A percentile compares a stretch with the other conserved stretches of the same genome.
Evolutionary conservation across 2,888 invertebrate genomes (phyloP).

Genomic region (Brachylomia viminalis): DNA sequence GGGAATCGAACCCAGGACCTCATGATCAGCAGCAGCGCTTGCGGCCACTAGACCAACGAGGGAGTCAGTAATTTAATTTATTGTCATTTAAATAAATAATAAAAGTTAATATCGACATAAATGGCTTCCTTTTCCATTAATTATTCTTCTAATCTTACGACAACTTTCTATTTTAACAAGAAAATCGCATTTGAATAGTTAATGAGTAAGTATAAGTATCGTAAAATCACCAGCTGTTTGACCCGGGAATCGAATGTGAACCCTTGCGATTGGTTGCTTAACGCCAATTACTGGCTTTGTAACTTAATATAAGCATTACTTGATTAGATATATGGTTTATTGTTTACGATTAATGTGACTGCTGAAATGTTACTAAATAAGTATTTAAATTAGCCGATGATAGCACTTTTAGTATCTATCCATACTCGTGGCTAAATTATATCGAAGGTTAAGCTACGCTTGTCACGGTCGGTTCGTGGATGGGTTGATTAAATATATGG

Average conservation of each 20-base stretch:
- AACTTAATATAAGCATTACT: conserved; percentile 52
- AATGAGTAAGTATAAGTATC: conserved; percentile 48
- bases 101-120: conserved; percentile 31
- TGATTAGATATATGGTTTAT: conserved; percentile 35
- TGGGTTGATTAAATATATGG: too few relatives aligned
- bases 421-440: not conserved
- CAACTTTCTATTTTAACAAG: conserved; percentile 37
- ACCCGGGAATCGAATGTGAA: conserved; percentile 69
- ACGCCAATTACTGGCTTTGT: conserved; percentile 55
- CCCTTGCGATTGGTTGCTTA: conserved; percentile 68
- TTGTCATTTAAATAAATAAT: conserved; percentile 27
- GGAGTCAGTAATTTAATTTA: not conserved
- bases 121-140: conserved; percentile 14
- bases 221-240: conserved; percentile 47
- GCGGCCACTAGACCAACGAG: not conserved
- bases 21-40: not conserved
- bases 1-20: not conserved
- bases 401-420: not conserved
- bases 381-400: not conserved
- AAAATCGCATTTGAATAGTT: conserved; percentile 44
- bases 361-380: not conserved
- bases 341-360: conserved; percentile 36
- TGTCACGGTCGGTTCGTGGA: too few relatives aligned
- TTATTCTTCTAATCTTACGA: conserved; percentile 23
- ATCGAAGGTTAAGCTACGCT: too few relatives aligned